phyloP scores from a whole-genome alignment of 2,888 invertebrate species.

The Sisyra terminalis region DNA sequence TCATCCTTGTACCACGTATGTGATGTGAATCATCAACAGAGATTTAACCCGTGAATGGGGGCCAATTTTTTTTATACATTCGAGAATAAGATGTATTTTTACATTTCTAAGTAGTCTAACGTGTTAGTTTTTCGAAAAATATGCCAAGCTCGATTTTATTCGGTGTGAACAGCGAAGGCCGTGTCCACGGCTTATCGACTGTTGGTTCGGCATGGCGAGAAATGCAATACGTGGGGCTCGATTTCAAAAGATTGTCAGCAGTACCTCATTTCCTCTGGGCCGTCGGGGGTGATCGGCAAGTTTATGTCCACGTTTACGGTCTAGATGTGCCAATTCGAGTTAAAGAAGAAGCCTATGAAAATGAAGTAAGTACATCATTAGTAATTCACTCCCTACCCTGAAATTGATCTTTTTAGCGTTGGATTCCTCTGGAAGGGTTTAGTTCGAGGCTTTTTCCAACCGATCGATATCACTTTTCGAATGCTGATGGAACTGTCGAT shows the following conservation, averaged over 20 bases:
- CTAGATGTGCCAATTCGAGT: constrained; percentile 81
- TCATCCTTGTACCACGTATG: neutral
- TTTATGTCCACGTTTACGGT: constrained; percentile 81
- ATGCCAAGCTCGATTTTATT: constrained; percentile 64
- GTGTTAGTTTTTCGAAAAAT: neutral
- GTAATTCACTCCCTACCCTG: neutral
- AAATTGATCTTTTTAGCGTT: constrained; percentile 37
- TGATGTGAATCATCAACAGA: too few species aligned
- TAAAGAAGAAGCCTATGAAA: constrained; percentile 82
- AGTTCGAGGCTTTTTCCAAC: constrained; percentile 70
- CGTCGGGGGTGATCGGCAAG: constrained; percentile 81
- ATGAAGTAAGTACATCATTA: constrained; percentile 41
- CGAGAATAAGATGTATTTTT: neutral
- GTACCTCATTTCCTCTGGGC: constrained; percentile 82
- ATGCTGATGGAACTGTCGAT: constrained; percentile 63
- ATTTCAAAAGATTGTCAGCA: constrained; percentile 77
- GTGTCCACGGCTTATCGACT: constrained; percentile 71
- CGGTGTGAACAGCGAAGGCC: constrained; percentile 75
- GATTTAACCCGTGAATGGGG: neutral
- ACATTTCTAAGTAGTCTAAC: neutral
- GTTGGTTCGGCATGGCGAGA: constrained; percentile 72
- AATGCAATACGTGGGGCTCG: constrained; percentile 68
- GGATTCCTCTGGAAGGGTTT: constrained; percentile 83
- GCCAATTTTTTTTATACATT: neutral
- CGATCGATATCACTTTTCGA: constrained; percentile 75